Conservation (phyloP, 2,797 vertebrate species). For the Typhlichthys subterraneus region DNA sequence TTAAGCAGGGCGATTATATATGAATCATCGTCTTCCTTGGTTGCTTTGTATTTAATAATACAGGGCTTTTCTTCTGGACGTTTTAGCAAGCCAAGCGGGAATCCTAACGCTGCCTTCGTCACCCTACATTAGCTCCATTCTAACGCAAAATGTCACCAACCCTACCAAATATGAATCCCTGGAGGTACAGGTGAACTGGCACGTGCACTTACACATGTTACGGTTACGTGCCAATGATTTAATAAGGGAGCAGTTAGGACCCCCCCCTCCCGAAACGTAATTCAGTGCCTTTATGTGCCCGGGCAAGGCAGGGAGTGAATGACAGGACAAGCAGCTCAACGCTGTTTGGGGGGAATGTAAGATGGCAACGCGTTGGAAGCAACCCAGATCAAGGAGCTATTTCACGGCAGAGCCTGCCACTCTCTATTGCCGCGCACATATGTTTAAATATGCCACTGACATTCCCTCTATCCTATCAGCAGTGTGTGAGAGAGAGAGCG, state of each 20-base stretch:
- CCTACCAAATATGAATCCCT: conserved; percentile 50
- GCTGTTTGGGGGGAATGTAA: too few relatives aligned
- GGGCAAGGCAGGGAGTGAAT: too few relatives aligned
- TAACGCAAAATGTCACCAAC: conserved; percentile 58
- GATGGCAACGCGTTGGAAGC: too few relatives aligned
- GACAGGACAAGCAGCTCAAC: too few relatives aligned
- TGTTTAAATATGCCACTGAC: neutral
- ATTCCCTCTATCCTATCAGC: too few relatives aligned
- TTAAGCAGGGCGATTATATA: too few relatives aligned
- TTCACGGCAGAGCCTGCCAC: too few relatives aligned
- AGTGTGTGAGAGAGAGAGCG: neutral
- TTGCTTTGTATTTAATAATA: neutral
- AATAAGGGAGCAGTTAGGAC: conserved; percentile 13
- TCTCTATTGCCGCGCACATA: too few relatives aligned
- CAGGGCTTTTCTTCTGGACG: conserved; percentile 1
- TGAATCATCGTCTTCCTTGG: too few relatives aligned
- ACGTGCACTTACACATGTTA: conserved; percentile 48
- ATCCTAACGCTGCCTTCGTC: conserved; percentile 46
- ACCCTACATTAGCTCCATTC: conserved; percentile 49
- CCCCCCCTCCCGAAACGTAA: conserved; percentile 15
- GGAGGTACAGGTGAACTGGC: conserved; percentile 49
- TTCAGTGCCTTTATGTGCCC: too few relatives aligned
- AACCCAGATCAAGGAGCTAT: too few relatives aligned
- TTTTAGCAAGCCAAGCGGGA: conserved; percentile 42
- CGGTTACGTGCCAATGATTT: conserved; percentile 31